Base-by-base conservation (phyloP, 1,140 invertebrate genomes). In the Penaeus indicus region DNA sequence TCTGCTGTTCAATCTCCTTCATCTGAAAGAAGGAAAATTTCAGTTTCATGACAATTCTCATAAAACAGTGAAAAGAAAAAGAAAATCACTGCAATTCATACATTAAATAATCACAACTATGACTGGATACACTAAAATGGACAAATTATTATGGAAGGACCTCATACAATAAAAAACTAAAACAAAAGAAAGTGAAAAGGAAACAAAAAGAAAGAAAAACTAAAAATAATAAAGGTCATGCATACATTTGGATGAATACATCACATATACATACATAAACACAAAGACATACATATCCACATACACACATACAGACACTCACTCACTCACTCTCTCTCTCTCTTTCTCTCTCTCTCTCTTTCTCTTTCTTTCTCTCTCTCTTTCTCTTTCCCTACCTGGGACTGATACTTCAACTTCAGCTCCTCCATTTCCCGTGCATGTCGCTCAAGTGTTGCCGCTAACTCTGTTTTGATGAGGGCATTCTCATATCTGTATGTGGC, bases 401-500 rank as follows among this genome's bases (percentile, higher is more conserved):
- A 32, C n/a, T 88, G 63, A 67, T 84, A 88, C 69, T 84, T 88
- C 2, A 88, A 75, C 22, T 32, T 83, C 25, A 88, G 61, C 22
- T 88, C 86, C 18, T 88, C 60, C 32, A 88, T 54, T 64, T 88
- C 86, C 69, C 86, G 47, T 16, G 81, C 32, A 47, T 88, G 86
- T 25, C 86, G 77, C 72, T 84, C 86, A 4, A 88, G 75, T 0
- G 81, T 64, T 75, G 86, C 86, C 1, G 86, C 69, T 25, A 88
- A 64, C 72, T 88, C 86, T 7, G 86, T 88, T 69, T 88, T 88
- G 42, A 88, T 62, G 1, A 88, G 82, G 25, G 86, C 86, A 60
- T 88, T 88, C 81, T 88, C 86, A 78, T 88, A 88, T 7, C 86
- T 80, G 86, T 88, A 88, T 11, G 86, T 88, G 67, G 86, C 81